Base-by-base conservation (phyloP, 64 coral and sea anemone species). In the Pachyseris speciosa region DNA sequence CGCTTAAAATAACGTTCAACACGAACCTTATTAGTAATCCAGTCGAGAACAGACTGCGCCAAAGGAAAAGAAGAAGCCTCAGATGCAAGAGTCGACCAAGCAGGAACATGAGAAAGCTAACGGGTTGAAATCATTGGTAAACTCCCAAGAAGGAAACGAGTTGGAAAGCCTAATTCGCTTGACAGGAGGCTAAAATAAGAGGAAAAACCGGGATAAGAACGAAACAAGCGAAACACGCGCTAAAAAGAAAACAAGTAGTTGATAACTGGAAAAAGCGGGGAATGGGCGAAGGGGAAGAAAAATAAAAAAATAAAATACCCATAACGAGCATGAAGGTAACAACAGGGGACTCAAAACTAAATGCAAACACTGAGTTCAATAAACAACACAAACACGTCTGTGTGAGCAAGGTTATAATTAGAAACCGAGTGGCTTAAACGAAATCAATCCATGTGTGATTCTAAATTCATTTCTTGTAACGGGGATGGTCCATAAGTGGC, bases 11-110 rank as follows among this genome's bases (percentile, higher is more conserved):
- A 72, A 17, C 7, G 52, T 2, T 83, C 52, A 4, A 83, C 78
- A 20, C 64, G 52, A 12, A 83, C 34, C 28, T 32, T 69, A 48
- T 85, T 85, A 43, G 13, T 15, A 2, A 85, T 7, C 83, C 83
- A 85, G 30, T 49, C 64, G 9, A 85, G 83, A 22, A 85, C 25
- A 31, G 37, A 0, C 3, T 13, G 5, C 0, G 37, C 2, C 3
- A 85, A 27, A 9, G 61, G 41, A 20, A 1, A 68, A 20, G 33
- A 31, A 25, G 25, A 8, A 5, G 43, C 29, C 7, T 0, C 39
- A 16, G 64, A 41, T 33, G 51, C n/a, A n/a, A n/a, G n/a, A 13
- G 5, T 20, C 3, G 37, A 67, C 83, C 83, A 67, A 3, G 17
- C 34, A 0, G 25, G 9, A 4, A 65, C 59, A 67, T 40, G 37